Percentiles rank a stretch among this genome's conserved stretches.
Evolutionary conservation across 2,113 vertebrate genomes (phyloP).

Genomic region (Galbula dea): DNA sequence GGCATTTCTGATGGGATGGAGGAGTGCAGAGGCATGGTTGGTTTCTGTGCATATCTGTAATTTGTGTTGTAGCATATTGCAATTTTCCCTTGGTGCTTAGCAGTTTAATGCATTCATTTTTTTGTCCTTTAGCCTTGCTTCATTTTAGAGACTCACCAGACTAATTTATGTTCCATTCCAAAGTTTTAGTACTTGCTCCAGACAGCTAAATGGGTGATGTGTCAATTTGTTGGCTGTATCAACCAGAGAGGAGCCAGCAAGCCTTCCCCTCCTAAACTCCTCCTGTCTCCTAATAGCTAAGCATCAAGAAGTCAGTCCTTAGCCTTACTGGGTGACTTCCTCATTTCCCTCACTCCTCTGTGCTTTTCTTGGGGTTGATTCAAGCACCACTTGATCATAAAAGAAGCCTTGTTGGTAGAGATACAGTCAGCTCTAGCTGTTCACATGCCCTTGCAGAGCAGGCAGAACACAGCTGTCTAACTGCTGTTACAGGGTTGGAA

Average conservation of each 20-base stretch:
- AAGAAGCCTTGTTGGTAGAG: too few species aligned
- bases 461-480: too few species aligned
- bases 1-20: neutral
- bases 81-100: neutral
- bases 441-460: too few species aligned
- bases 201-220: neutral
- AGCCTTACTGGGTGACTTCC: too few species aligned
- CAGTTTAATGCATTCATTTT: neutral
- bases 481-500: too few species aligned
- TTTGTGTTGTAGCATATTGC: neutral
- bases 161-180: neutral
- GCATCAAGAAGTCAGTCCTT: neutral
- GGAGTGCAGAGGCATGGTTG: neutral
- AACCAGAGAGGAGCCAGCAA: neutral
- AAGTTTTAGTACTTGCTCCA: neutral
- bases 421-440: too few species aligned
- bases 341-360: neutral
- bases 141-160: neutral
- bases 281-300: neutral
- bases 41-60: neutral
- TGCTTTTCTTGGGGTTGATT: neutral
- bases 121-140: neutral
- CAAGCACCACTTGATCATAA: too few species aligned
- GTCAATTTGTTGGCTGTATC: neutral
- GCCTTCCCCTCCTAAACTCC: neutral